Conservation (phyloP, 2,113 vertebrate species). For the Panurus biarmicus region DNA sequence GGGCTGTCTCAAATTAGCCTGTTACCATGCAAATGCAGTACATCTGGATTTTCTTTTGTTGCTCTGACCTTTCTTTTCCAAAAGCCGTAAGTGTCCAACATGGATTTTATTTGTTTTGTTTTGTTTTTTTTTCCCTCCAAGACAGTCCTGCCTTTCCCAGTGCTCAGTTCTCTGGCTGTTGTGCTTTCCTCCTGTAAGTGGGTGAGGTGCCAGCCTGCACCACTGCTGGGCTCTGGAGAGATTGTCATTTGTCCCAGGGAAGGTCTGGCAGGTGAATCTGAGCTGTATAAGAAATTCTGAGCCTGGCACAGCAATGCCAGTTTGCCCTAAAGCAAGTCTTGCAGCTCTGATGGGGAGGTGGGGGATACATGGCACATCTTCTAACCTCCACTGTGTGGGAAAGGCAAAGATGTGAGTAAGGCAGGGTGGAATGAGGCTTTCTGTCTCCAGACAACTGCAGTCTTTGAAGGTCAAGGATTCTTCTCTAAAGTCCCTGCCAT, state of each 20-base stretch:
- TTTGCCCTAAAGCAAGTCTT: neutral
- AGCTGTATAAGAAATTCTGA: neutral
- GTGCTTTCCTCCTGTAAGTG: neutral
- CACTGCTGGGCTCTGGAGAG: neutral
- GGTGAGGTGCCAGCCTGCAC: neutral
- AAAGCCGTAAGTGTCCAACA: neutral
- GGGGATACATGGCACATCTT: neutral
- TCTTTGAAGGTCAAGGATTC: neutral
- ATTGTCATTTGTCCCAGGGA: neutral
- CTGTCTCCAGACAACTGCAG: neutral
- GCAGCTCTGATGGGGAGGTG: neutral
- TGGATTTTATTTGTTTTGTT: neutral
- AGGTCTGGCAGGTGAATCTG: neutral
- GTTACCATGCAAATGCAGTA: neutral
- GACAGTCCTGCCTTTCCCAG: neutral
- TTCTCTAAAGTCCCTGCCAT: neutral
- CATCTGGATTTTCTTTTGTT: constrained; percentile 44
- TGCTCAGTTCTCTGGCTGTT: neutral
- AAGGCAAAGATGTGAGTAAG: neutral
- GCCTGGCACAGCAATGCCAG: neutral
- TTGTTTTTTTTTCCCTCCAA: neutral
- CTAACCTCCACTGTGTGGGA: neutral
- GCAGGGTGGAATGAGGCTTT: neutral
- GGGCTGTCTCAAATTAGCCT: neutral
- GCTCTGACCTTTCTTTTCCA: constrained; percentile 36